These are phyloP conservation scores for Triplophysa tibetana DNA, from an alignment of 2,113 vertebrate genomes.

Conservation along the genomic window DNA sequence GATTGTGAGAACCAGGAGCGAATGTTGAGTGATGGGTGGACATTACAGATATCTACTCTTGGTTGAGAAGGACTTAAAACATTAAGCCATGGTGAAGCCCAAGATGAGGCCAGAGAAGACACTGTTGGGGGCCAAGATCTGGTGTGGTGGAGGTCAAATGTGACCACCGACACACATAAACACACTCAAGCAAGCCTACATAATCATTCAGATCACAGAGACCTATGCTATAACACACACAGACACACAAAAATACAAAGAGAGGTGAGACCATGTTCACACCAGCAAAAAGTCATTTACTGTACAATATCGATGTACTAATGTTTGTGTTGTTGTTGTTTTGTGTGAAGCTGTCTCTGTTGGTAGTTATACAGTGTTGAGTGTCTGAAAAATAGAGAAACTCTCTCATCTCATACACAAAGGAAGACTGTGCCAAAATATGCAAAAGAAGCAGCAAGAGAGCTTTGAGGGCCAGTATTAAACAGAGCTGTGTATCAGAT, in stretches of 20 bases:
- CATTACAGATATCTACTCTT: constrained; percentile 56
- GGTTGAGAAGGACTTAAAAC: constrained; percentile 61
- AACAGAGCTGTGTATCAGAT: constrained; percentile 37
- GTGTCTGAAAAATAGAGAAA: constrained; percentile 33
- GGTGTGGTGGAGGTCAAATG: constrained; percentile 51
- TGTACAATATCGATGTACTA: constrained; percentile 52
- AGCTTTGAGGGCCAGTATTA: constrained; percentile 30
- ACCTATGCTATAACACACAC: background rate
- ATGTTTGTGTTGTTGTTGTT: constrained; percentile 61
- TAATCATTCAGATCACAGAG: background rate
- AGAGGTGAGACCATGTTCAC: constrained; percentile 59
- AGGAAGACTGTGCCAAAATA: constrained; percentile 66
- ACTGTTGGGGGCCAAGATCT: constrained; percentile 56
- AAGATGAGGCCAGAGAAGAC: constrained; percentile 64
- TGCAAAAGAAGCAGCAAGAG: constrained; percentile 66
- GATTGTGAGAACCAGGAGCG: constrained; percentile 83
- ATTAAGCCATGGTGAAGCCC: constrained; percentile 30
- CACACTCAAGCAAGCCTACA: constrained; percentile 26
- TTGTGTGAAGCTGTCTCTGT: constrained; percentile 53
- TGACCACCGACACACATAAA: constrained; percentile 46
- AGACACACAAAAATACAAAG: constrained; percentile 17
- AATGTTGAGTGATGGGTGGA: constrained; percentile 77
- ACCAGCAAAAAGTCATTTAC: constrained; percentile 70
- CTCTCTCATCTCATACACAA: constrained; percentile 17
- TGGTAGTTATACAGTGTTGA: constrained; percentile 55